These are phyloP conservation scores for Microtus montanus DNA, from an alignment of 2,113 vertebrate species.

Conservation along the genomic window DNA sequence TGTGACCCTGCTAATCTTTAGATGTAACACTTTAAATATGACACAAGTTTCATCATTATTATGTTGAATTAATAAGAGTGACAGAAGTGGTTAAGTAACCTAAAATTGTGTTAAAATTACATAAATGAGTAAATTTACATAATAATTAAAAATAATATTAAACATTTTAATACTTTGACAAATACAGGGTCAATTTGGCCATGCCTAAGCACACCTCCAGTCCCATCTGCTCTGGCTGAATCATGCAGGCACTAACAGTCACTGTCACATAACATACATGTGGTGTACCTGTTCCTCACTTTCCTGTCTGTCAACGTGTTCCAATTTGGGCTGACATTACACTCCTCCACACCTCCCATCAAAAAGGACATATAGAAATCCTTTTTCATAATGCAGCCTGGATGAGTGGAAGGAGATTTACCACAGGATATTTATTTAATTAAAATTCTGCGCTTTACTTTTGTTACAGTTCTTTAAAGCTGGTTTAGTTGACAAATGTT, in stretches of 20 bases:
- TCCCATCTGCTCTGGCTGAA: not conserved
- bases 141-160: not conserved
- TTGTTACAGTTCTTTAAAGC: not conserved
- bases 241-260: not conserved
- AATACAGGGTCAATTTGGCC: not conserved
- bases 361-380: not conserved
- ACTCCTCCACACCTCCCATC: rapidly evolving
- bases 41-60: not conserved
- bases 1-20: not conserved
- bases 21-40: not conserved
- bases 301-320: not conserved
- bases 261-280: too few relatives aligned
- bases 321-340: not conserved
- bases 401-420: not conserved
- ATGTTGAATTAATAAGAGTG: constrained; percentile 7
- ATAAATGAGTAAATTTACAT: not conserved
- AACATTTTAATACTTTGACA: not conserved
- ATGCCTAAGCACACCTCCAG: not conserved
- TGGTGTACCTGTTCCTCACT: not conserved
- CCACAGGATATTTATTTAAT: not conserved
- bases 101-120: not conserved
- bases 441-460: not conserved
- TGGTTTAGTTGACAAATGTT: not conserved
- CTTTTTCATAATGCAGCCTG: not conserved
- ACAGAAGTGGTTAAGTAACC: not conserved